These are phyloP conservation scores for Sympetrum striolatum DNA, from an alignment of 2,888 invertebrate species.

Conservation along the genomic window DNA sequence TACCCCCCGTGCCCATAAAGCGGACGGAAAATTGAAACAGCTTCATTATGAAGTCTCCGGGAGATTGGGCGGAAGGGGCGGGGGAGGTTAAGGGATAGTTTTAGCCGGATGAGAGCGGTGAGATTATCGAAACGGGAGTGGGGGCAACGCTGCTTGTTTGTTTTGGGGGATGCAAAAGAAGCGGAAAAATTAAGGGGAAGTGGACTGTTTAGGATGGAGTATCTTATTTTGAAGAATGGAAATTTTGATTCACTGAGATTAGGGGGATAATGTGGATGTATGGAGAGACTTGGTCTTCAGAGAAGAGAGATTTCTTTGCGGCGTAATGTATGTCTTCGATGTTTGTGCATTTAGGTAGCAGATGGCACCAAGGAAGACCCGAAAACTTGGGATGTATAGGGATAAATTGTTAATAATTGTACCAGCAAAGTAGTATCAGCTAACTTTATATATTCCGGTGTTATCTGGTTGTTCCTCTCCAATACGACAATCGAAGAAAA, in stretches of 20 bases:
- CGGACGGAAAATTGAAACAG: slow-evolving; percentile 36
- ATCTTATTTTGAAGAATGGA: neutral
- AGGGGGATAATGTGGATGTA: neutral
- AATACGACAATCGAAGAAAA: no score
- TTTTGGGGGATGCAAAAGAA: neutral
- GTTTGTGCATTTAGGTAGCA: no score
- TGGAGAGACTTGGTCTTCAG: no score
- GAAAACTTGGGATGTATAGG: no score
- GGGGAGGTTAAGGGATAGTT: neutral
- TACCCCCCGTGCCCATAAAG: slow-evolving; percentile 6
- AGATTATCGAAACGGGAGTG: neutral
- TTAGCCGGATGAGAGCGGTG: neutral
- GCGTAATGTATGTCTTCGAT: no score
- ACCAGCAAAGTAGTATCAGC: no score
- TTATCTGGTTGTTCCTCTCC: no score
- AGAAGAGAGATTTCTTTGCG: neutral
- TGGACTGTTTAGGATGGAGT: neutral
- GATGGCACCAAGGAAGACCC: no score
- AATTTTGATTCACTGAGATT: neutral
- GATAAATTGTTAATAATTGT: no score
- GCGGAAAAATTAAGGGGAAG: neutral
- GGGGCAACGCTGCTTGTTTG: neutral
- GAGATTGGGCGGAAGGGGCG: neutral
- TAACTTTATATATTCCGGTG: no score
- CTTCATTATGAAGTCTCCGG: slow-evolving; percentile 40